phyloP scores from a whole-genome alignment of 2,888 invertebrate genomes.

The Heliothis peltigera region DNA sequence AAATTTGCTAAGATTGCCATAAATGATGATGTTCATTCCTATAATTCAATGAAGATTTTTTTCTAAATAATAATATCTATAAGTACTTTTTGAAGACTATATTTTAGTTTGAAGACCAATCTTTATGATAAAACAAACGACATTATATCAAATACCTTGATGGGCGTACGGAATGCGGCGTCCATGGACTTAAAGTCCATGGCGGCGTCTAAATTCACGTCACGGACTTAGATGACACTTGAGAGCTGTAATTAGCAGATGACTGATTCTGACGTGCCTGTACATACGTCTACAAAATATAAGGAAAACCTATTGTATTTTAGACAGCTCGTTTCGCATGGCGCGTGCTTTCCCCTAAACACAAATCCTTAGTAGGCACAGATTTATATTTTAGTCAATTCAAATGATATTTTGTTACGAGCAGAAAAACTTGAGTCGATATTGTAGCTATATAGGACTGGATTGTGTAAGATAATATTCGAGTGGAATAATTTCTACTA shows the following conservation, averaged over 20 bases:
- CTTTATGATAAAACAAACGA: too few species aligned
- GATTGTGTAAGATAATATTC: constrained; percentile 17
- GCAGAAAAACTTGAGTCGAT: background rate
- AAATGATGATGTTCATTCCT: constrained; percentile 6
- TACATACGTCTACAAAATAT: constrained; percentile 20
- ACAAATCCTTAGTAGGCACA: background rate
- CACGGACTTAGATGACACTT: constrained; percentile 26
- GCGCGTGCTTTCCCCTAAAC: constrained; percentile 9
- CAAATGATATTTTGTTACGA: constrained; percentile 14
- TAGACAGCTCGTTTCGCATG: constrained; percentile 3
- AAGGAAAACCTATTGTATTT: constrained; percentile 14
- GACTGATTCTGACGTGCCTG: constrained; percentile 34
- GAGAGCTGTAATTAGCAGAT: constrained; percentile 23
- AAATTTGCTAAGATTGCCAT: background rate
- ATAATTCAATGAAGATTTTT: constrained; percentile 6
- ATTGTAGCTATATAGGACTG: too few species aligned
- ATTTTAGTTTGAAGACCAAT: background rate
- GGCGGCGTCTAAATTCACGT: constrained; percentile 14
- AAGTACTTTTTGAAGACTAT: too few species aligned
- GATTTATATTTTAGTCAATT: background rate
- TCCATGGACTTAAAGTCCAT: too few species aligned
- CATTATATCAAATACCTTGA: too few species aligned
- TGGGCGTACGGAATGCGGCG: background rate
- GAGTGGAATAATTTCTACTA: constrained; percentile 30
- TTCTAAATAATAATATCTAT: too few species aligned